A percentile compares a stretch with the other conserved stretches of the same genome.
These are phyloP conservation scores for Yponomeuta cagnagella DNA, from an alignment of 2,888 invertebrate species.

Conservation along the genomic window DNA sequence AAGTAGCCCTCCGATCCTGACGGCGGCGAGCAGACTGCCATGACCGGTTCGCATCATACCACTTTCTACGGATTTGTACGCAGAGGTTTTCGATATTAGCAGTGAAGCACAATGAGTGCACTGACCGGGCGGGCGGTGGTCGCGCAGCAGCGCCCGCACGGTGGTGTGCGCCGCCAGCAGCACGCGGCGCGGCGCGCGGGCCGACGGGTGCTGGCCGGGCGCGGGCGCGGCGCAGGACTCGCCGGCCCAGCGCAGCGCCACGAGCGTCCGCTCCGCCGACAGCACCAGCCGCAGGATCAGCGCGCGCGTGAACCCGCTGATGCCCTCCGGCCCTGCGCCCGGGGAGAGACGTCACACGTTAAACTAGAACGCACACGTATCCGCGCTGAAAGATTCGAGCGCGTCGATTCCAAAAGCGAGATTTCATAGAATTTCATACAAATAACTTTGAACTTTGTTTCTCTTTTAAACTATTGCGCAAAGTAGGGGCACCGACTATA, in stretches of 20 bases:
- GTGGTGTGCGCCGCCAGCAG: constrained; percentile 85
- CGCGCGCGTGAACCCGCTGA: constrained; percentile 92
- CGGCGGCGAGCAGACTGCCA: too few species aligned
- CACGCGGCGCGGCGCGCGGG: constrained; percentile 81
- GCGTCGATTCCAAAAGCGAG: too few species aligned
- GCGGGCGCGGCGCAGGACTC: constrained; percentile 22
- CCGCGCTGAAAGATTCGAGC: too few species aligned
- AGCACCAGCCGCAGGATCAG: constrained; percentile 89
- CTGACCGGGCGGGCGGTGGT: constrained; percentile 57
- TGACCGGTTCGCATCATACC: too few species aligned
- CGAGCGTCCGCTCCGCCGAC: constrained; percentile 88
- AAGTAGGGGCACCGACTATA: too few species aligned
- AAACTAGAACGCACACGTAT: too few species aligned
- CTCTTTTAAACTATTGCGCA: too few species aligned
- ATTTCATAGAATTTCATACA: too few species aligned
- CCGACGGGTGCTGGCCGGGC: constrained; percentile 38
- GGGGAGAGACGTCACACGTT: neutral
- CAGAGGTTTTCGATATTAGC: too few species aligned
- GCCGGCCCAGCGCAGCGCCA: constrained; percentile 78
- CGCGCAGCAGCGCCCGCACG: constrained; percentile 82
- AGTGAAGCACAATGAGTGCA: constrained; percentile 14
- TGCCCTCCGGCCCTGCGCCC: constrained; percentile 64
- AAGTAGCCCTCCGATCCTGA: too few species aligned
- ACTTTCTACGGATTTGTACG: too few species aligned
- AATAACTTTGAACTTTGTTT: too few species aligned